Evolutionary conservation across 2,113 vertebrate species (phyloP).

Genomic region (Trichomycterus rosablanca): DNA sequence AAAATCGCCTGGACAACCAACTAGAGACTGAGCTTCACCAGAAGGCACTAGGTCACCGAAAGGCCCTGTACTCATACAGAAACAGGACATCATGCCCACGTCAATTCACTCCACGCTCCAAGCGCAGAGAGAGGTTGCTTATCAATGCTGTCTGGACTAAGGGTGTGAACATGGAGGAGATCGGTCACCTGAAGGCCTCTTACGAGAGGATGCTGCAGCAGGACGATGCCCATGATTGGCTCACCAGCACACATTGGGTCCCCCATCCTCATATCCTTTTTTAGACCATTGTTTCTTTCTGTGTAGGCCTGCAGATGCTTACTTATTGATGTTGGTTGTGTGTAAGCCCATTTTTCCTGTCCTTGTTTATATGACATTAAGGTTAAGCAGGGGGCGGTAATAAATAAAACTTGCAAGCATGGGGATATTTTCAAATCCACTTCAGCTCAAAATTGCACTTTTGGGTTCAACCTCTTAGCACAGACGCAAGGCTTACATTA

Average conservation of each 20-base stretch:
- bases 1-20: conserved; percentile 63
- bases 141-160: conserved; percentile 87
- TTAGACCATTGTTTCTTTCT: not conserved
- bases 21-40: conserved; percentile 66
- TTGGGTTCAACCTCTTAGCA: no score
- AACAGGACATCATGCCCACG: conserved; percentile 61
- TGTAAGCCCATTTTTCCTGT: no score
- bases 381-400: no score
- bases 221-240: conserved; percentile 82
- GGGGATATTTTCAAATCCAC: no score
- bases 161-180: conserved; percentile 90
- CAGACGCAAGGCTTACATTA: no score
- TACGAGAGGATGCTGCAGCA: conserved; percentile 81
- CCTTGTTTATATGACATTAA: no score
- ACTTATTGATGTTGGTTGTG: no score
- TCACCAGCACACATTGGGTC: conserved; percentile 86
- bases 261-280: conserved; percentile 96
- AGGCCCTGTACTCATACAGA: conserved; percentile 45
- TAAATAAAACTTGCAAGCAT: no score
- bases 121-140: conserved; percentile 83
- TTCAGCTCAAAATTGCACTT: no score
- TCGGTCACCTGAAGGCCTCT: conserved; percentile 76
- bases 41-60: conserved; percentile 47
- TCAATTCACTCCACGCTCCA: conserved; percentile 70
- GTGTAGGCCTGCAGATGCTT: no score